These are phyloP conservation scores for Pelochelys cantorii DNA, from an alignment of 2,797 vertebrate species.

Conservation along the genomic window DNA sequence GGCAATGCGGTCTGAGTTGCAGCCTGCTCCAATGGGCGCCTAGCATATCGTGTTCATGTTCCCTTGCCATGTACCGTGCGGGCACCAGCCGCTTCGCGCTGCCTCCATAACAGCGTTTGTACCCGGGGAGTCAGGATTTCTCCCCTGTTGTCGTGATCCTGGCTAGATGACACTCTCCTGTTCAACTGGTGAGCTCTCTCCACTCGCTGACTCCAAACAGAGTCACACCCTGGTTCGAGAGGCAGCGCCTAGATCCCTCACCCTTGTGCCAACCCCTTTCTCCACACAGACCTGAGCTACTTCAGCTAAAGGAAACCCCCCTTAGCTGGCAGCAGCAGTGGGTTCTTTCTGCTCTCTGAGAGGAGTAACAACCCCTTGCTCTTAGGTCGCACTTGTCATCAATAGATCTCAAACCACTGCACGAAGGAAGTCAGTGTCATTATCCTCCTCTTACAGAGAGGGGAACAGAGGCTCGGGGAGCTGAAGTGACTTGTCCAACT, in stretches of 20 bases:
- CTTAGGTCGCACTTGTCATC: background rate
- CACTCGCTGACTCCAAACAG: background rate
- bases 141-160: background rate
- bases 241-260: background rate
- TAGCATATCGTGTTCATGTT: conserved; percentile 43
- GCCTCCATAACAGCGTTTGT: background rate
- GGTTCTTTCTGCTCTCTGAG: background rate
- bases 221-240: background rate
- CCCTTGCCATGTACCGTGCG: background rate
- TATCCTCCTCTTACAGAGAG: background rate
- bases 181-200: background rate
- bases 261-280: background rate
- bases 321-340: background rate
- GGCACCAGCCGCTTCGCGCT: conserved; percentile 58
- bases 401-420: background rate
- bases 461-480: background rate
- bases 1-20: background rate
- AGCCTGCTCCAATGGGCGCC: background rate
- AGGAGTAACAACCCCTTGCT: background rate
- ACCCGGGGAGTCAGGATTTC: background rate
- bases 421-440: background rate
- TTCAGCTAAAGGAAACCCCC: background rate
- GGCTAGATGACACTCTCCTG: background rate
- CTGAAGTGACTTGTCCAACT: background rate
- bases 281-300: background rate